Evolutionary conservation across 2,888 invertebrate genomes (phyloP).

Genomic region (Syrphus vitripennis): DNA sequence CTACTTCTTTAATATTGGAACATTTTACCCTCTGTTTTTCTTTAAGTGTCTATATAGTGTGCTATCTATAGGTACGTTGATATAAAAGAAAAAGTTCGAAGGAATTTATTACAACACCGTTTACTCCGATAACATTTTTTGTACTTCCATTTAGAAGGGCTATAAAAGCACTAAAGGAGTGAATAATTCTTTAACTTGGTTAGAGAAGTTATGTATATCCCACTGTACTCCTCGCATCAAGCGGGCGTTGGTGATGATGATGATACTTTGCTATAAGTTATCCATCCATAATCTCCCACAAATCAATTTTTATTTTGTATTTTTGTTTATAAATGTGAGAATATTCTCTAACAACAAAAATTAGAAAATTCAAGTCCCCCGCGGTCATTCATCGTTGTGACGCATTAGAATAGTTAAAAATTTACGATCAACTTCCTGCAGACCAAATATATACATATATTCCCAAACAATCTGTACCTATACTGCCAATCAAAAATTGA

Average conservation of each 20-base stretch:
- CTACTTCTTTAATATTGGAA: too few species aligned
- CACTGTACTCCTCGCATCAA: neutral
- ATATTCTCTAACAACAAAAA: conserved; percentile 5
- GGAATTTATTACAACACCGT: too few species aligned
- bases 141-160: too few species aligned
- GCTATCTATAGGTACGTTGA: too few species aligned
- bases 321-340: conserved; percentile 42
- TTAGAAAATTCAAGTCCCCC: conserved; percentile 1
- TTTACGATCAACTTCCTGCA: conserved; percentile 68
- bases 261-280: conserved; percentile 11
- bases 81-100: too few species aligned
- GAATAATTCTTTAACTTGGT: too few species aligned
- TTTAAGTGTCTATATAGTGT: too few species aligned
- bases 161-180: too few species aligned
- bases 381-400: conserved; percentile 8
- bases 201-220: neutral
- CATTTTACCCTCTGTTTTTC: too few species aligned
- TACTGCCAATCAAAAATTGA: conserved; percentile 42
- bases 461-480: neutral
- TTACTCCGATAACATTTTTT: too few species aligned
- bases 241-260: neutral
- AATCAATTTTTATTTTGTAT: conserved; percentile 41
- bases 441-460: neutral
- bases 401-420: conserved; percentile 64
- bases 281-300: conserved; percentile 49